Percentiles rank a stretch among this genome's conserved stretches.
Conservation (phyloP, 2,113 vertebrate genomes). For the Gadus macrocephalus region DNA sequence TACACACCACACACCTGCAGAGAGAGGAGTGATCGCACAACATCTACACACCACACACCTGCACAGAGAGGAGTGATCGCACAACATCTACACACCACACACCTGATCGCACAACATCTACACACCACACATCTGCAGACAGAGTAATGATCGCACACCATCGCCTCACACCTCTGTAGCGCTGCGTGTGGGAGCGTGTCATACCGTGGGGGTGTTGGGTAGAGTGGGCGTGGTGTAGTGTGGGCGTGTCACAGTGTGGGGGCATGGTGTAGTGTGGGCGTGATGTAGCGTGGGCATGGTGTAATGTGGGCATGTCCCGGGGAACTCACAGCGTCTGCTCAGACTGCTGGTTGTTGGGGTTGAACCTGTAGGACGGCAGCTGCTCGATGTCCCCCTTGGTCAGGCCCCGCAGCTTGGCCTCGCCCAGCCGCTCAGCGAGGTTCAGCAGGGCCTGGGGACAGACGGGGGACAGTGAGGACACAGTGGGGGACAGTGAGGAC, state of each 20-base stretch:
- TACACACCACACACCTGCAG: constrained; percentile 11
- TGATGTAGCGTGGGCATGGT: too few relatives aligned
- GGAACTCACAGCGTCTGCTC: constrained; percentile 94
- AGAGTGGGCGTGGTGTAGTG: too few relatives aligned
- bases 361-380: constrained; percentile 97
- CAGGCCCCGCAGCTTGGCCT: constrained; percentile 93
- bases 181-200: too few relatives aligned
- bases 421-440: constrained; percentile 93
- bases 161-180: too few relatives aligned
- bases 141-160: too few relatives aligned
- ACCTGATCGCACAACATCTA: not conserved
- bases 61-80: too few relatives aligned
- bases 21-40: not conserved
- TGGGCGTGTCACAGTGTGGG: too few relatives aligned
- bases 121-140: too few relatives aligned
- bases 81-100: too few relatives aligned
- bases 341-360: constrained; percentile 97
- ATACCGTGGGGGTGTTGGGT: too few relatives aligned
- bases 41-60: not conserved
- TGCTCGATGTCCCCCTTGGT: constrained; percentile 98
- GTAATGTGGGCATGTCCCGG: too few relatives aligned
- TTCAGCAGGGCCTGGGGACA: constrained; percentile 85
- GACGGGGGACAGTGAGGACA: not conserved
- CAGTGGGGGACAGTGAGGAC: not conserved
- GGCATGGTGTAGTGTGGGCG: too few relatives aligned